These are phyloP conservation scores for Pipistrellus nathusii DNA, from an alignment of 2,797 vertebrate genomes.

Conservation along the genomic window DNA sequence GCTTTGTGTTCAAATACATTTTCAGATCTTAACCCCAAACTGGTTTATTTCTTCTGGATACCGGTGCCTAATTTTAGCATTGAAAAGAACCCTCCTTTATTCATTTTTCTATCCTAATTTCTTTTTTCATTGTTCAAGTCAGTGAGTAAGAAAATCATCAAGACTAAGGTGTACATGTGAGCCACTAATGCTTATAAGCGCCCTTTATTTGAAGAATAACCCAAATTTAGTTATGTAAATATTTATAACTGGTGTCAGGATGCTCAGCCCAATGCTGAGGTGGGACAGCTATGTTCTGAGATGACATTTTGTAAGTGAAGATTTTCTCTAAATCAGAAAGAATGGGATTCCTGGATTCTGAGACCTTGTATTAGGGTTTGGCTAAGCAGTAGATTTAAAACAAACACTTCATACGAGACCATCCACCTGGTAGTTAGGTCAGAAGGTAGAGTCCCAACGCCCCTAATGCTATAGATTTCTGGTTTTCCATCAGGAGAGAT, in stretches of 20 bases:
- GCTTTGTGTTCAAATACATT: background rate
- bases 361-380: background rate
- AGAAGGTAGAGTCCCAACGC: fast-evolving
- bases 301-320: background rate
- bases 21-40: conserved; percentile 4
- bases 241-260: conserved; percentile 11
- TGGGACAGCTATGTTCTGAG: background rate
- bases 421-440: too few species aligned
- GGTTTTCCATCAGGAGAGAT: background rate
- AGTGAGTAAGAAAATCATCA: background rate
- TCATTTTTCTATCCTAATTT: conserved; percentile 18
- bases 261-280: fast-evolving
- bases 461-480: too few species aligned
- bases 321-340: conserved; percentile 26
- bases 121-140: background rate
- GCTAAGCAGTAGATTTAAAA: background rate
- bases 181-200: background rate
- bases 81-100: background rate
- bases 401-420: background rate
- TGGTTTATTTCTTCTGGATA: background rate
- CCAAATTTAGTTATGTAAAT: background rate
- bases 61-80: background rate
- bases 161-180: background rate
- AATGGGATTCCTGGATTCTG: background rate
- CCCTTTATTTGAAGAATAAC: conserved; percentile 55